Evolutionary conservation across 2,797 vertebrate genomes (phyloP), one percentile per base, ranked within the genome.

Genomic region (Xyrichtys novacula): DNA sequence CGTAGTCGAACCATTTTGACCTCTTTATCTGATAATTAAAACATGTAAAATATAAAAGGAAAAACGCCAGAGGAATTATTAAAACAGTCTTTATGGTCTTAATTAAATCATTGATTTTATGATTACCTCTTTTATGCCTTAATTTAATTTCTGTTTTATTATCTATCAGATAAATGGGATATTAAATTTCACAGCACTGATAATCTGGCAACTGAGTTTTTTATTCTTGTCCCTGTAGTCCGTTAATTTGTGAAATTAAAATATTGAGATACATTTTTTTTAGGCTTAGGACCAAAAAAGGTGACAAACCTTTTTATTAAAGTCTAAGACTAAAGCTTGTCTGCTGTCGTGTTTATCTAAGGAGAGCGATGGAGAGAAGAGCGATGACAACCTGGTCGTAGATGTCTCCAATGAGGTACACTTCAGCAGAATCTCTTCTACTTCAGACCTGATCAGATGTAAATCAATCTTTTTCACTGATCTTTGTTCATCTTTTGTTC

Each of bases 321-420:
- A n/a, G n/a, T n/a, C 17, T 20, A 39, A 29, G 10, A 7, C 17
- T 31, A 20, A 9, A 25, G 12, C 2, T 10, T 20, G 20, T n/a
- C 43, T 46, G 7, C 14, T 17, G 22, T 42, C 76, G 0, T 73
- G 7, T 56, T 62, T 48, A 3, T 68, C 22, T 86, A 86, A 98
- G 97, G 97, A 98, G 89, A 98, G 97, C 17, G 97, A 98, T 1
- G 97, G 96, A 0, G 97, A 98, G 88, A 98, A 98, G 88, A 98
- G 97, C 2, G 97, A 98, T 0, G 97, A 92, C 71, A 91, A 98
- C 81, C 88, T 98, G 71, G 97, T 98, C 1, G 97, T 98, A 2
- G 97, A 98, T 0, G 97, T 98, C 67, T 98, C 97, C 71, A 98
- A 98, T 0, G 97, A 98, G 96, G 97, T 98, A 89, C 62, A 16